These are phyloP conservation scores for Shinisaurus crocodilurus DNA, from an alignment of 2,113 vertebrate genomes.

Conservation along the genomic window DNA sequence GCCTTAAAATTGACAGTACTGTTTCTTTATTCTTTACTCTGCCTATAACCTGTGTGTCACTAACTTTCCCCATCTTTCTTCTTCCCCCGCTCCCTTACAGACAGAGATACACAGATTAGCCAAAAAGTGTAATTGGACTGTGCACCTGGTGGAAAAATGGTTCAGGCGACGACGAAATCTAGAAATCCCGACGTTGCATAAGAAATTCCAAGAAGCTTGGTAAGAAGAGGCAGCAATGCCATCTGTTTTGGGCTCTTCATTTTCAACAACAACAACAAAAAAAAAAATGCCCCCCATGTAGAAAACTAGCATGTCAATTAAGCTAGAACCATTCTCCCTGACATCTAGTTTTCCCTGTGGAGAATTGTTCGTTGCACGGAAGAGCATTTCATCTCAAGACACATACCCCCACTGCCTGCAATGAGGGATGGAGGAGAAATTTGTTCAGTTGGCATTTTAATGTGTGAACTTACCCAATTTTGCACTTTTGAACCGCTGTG, in stretches of 20 bases:
- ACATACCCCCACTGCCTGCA: neutral
- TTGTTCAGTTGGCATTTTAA: neutral
- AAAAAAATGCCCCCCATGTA: neutral
- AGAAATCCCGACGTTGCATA: slow-evolving; percentile 86
- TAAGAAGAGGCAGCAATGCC: slow-evolving; percentile 64
- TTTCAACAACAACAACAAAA: neutral
- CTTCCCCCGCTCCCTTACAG: slow-evolving; percentile 70
- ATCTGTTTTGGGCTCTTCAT: neutral
- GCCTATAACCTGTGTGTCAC: no score
- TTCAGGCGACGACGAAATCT: slow-evolving; percentile 87
- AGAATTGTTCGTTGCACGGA: neutral
- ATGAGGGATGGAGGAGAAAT: neutral
- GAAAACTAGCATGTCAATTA: neutral
- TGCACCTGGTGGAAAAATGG: slow-evolving; percentile 89
- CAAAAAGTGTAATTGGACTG: slow-evolving; percentile 88
- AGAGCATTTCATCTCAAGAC: neutral
- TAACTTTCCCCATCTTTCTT: neutral
- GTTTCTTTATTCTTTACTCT: neutral
- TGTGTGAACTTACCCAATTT: no score
- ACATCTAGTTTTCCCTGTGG: neutral
- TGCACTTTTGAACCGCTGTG: no score
- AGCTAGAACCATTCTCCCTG: neutral
- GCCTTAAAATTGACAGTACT: neutral
- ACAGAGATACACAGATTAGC: slow-evolving; percentile 86
- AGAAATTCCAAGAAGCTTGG: slow-evolving; percentile 95